Percentiles rank a stretch among this genome's conserved stretches.
phyloP scores from a whole-genome alignment of 30 jellyfish, hydroid and myxozoan genomes.

The Cassiopea xamachana region DNA sequence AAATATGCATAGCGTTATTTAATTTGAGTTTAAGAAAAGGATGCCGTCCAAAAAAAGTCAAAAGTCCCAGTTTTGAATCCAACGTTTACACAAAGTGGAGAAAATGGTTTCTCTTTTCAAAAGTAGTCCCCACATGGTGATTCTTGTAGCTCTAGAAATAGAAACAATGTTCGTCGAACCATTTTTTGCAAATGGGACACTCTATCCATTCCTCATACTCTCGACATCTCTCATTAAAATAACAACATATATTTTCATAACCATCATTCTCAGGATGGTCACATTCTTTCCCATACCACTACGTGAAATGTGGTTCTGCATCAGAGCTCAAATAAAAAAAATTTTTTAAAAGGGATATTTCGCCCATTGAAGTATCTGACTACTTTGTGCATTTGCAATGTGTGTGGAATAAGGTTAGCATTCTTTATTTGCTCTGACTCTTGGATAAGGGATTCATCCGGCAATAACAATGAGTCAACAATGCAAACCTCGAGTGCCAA shows the following conservation, averaged over 20 bases:
- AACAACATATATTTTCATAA: constrained; percentile 1
- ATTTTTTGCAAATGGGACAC: constrained; percentile 20
- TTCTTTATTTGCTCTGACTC: constrained; percentile 14
- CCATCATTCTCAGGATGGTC: constrained; percentile 14
- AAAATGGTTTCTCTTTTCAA: background rate
- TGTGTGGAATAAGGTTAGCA: background rate
- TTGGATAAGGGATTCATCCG: constrained; percentile 4
- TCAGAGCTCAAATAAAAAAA: background rate
- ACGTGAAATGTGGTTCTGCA: constrained; percentile 4
- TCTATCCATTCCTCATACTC: constrained; percentile 5
- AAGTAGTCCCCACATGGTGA: background rate
- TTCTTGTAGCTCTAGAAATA: background rate
- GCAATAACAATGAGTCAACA: constrained; percentile 18
- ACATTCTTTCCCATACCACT: constrained; percentile 27
- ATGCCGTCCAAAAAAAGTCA: constrained; percentile 13
- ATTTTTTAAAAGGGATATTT: background rate
- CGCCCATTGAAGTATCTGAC: constrained; percentile 12
- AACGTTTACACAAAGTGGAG: constrained; percentile 4
- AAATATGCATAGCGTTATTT: constrained; percentile 1
- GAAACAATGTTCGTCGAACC: constrained; percentile 25
- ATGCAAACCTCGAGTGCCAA: constrained; percentile 14
- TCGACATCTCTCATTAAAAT: background rate
- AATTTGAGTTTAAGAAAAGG: constrained; percentile 8
- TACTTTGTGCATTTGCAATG: constrained; percentile 21
- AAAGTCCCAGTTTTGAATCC: background rate